Percentiles rank a stretch among this genome's conserved stretches.
These are phyloP conservation scores for Calidris pugnax DNA, from an alignment of 2,113 vertebrate species.

Conservation along the genomic window DNA sequence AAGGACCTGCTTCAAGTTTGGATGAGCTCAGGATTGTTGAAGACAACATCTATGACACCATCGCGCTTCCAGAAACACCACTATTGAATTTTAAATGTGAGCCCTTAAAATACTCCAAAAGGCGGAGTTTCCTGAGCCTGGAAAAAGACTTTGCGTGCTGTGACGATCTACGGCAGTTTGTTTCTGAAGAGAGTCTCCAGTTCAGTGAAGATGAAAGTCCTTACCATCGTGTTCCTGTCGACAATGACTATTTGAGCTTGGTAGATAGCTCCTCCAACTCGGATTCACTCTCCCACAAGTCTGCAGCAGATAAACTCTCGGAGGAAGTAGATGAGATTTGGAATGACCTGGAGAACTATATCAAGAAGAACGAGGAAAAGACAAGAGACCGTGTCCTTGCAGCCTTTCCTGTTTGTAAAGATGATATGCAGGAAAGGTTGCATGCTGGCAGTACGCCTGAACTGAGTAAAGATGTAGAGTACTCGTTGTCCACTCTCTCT, in stretches of 20 bases:
- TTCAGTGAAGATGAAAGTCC: conserved; percentile 79
- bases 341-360: conserved; percentile 98
- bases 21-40: conserved; percentile 84
- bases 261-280: conserved; percentile 78
- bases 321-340: conserved; percentile 96
- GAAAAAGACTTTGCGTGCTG: conserved; percentile 79
- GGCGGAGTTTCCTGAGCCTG: conserved; percentile 71
- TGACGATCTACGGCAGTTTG: conserved; percentile 74
- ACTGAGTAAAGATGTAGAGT: conserved; percentile 72
- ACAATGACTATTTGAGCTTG: conserved; percentile 76
- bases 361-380: conserved; percentile 93
- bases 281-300: conserved; percentile 72
- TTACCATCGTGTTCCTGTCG: conserved; percentile 65
- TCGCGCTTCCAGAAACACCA: conserved; percentile 80
- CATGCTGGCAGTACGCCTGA: conserved; percentile 56
- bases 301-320: conserved; percentile 84
- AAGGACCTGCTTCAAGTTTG: conserved; percentile 54
- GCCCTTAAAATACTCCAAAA: conserved; percentile 59
- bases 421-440: conserved; percentile 70
- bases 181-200: conserved; percentile 89
- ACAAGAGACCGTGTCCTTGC: conserved; percentile 89
- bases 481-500: conserved; percentile 67
- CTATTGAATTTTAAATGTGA: conserved; percentile 36
- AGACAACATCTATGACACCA: conserved; percentile 93
- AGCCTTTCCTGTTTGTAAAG: conserved; percentile 89